phyloP scores from a whole-genome alignment of 2,797 vertebrate species.

The Myotis planiceps region DNA sequence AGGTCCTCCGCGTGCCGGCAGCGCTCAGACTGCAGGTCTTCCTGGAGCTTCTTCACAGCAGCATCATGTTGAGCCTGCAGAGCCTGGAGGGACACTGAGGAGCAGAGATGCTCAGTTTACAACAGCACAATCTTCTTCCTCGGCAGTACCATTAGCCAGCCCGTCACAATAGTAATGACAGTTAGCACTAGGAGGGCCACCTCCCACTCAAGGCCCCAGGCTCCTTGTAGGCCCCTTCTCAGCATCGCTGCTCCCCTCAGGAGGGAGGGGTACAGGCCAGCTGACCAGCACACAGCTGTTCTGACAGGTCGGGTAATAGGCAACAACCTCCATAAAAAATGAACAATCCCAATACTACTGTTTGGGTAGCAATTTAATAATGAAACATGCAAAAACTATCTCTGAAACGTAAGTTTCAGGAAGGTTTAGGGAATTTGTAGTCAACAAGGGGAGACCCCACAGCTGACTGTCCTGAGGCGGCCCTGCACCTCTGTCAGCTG shows the following conservation, averaged over 20 bases:
- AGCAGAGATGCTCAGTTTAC: not conserved
- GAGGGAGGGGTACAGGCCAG: not conserved
- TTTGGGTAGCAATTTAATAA: not conserved
- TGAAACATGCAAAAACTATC: not conserved
- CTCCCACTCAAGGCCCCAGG: not conserved
- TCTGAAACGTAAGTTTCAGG: not conserved
- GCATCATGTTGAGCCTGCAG: constrained; percentile 86
- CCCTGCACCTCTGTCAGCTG: not conserved
- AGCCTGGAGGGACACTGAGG: constrained; percentile 71
- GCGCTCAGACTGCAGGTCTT: constrained; percentile 85
- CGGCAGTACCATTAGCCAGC: not conserved
- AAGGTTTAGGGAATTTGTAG: not conserved
- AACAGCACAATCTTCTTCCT: not conserved
- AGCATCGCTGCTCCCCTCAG: not conserved
- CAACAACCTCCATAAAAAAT: not conserved
- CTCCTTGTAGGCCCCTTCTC: not conserved
- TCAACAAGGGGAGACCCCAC: not conserved
- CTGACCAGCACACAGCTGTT: not conserved
- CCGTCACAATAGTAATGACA: not conserved
- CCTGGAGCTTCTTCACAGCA: constrained; percentile 81
- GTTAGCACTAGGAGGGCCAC: not conserved
- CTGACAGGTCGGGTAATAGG: not conserved
- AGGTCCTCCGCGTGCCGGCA: constrained; percentile 85
- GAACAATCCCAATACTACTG: accelerated
- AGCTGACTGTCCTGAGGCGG: not conserved